Percentiles rank a stretch among this genome's conserved stretches.
These are phyloP conservation scores for Mesaphorura yosii DNA, from an alignment of 1,140 invertebrate species.

Conservation along the genomic window DNA sequence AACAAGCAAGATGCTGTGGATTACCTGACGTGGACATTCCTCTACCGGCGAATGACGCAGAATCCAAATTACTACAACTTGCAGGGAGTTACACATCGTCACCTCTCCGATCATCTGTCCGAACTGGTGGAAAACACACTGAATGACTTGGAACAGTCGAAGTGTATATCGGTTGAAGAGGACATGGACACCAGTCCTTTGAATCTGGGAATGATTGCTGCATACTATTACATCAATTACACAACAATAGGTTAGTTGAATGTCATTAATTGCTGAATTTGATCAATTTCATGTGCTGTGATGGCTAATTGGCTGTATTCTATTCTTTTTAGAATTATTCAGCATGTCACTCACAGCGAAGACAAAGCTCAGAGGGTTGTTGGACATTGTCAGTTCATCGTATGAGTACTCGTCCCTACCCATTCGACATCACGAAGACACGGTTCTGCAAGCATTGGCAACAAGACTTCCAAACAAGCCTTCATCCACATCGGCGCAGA, in stretches of 20 bases:
- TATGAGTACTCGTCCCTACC: slow-evolving; percentile 92
- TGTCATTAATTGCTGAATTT: no score
- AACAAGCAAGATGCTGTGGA: slow-evolving; percentile 99
- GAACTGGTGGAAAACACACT: slow-evolving; percentile 95
- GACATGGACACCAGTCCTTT: slow-evolving; percentile 93
- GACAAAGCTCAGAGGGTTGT: slow-evolving; percentile 89
- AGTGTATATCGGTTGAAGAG: slow-evolving; percentile 96
- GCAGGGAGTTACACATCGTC: slow-evolving; percentile 89
- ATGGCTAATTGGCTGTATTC: slow-evolving; percentile 24
- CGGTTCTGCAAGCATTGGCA: slow-evolving; percentile 67
- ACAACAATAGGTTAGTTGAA: no score
- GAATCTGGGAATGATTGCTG: slow-evolving; percentile 99
- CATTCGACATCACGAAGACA: slow-evolving; percentile 90
- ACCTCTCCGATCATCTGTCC: slow-evolving; percentile 95
- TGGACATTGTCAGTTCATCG: slow-evolving; percentile 96
- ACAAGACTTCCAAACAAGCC: slow-evolving; percentile 67
- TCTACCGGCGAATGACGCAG: slow-evolving; percentile 92
- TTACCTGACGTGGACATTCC: slow-evolving; percentile 98
- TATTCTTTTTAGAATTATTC: slow-evolving; percentile 76
- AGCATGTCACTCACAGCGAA: slow-evolving; percentile 91
- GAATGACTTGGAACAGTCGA: slow-evolving; percentile 89
- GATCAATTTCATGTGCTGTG: no score
- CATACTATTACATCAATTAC: slow-evolving; percentile 99
- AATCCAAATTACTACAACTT: slow-evolving; percentile 99
- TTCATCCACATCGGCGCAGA: slow-evolving; percentile 42